phyloP scores from a whole-genome alignment of 2,888 invertebrate species.

The Ptilodon capucinus region DNA sequence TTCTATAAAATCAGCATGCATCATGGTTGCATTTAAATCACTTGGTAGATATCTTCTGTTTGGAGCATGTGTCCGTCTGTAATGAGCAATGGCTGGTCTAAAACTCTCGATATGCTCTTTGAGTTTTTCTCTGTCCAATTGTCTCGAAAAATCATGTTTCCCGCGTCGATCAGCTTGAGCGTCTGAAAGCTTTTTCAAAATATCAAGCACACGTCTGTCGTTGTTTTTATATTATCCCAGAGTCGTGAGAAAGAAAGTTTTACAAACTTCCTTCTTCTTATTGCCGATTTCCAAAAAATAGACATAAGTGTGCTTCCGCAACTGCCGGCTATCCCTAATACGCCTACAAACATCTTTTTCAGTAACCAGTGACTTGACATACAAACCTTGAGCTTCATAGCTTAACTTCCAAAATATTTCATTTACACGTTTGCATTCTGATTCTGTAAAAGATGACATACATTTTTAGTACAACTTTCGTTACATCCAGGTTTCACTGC shows the following conservation, averaged over 20 bases:
- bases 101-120: slow-evolving; percentile 1
- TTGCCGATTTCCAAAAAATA: slow-evolving; percentile 8
- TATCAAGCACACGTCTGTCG: slow-evolving; percentile 6
- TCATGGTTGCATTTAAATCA: too few species aligned
- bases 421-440: slow-evolving; percentile 8
- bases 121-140: slow-evolving; percentile 1
- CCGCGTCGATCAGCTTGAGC: slow-evolving; percentile 5
- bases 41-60: too few species aligned
- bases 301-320: slow-evolving; percentile 2
- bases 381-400: slow-evolving; percentile 9
- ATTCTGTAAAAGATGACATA: slow-evolving; percentile 23
- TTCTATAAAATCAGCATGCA: too few species aligned
- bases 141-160: neutral
- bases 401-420: slow-evolving; percentile 6
- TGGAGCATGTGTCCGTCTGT: too few species aligned
- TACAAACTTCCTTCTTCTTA: slow-evolving; percentile 13
- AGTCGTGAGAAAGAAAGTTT: slow-evolving; percentile 14
- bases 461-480: too few species aligned
- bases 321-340: slow-evolving; percentile 3
- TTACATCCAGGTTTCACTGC: too few species aligned
- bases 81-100: too few species aligned
- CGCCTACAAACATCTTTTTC: slow-evolving; percentile 5
- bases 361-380: slow-evolving; percentile 7
- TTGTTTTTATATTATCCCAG: slow-evolving; percentile 10
- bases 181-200: slow-evolving; percentile 5